phyloP scores from a whole-genome alignment of 2,113 vertebrate species.

The Pycnonotus jocosus region DNA sequence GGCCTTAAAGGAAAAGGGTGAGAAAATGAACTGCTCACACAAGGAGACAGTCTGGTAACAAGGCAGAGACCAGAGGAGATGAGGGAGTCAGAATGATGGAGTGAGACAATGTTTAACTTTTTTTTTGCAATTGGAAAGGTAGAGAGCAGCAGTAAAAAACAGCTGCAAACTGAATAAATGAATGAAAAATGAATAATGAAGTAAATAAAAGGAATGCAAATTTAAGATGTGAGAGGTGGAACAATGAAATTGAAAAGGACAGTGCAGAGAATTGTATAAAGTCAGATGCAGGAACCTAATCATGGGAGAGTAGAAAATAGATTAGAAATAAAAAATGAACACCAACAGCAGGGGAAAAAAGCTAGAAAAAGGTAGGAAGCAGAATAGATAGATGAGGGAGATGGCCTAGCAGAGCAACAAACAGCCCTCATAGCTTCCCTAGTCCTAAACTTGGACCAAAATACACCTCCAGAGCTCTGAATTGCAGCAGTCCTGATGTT shows the following conservation, averaged over 20 bases:
- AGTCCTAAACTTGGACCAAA: neutral
- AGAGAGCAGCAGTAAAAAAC: neutral
- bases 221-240: neutral
- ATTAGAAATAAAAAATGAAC: conserved; percentile 25
- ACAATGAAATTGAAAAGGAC: conserved; percentile 12
- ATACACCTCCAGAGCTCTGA: neutral
- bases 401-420: neutral
- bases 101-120: neutral
- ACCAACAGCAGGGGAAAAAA: neutral
- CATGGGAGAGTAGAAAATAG: neutral
- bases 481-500: neutral
- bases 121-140: neutral
- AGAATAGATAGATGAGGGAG: neutral
- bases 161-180: neutral
- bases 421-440: neutral
- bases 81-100: neutral
- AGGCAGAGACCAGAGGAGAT: neutral
- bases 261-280: neutral
- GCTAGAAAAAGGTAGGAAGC: neutral
- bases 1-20: neutral
- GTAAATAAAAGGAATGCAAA: conserved; percentile 34
- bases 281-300: neutral
- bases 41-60: neutral
- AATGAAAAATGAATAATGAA: conserved; percentile 21
- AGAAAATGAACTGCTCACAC: neutral